These are phyloP conservation scores for Anas platyrhynchos DNA, from an alignment of 2,113 vertebrate species.

Conservation along the genomic window DNA sequence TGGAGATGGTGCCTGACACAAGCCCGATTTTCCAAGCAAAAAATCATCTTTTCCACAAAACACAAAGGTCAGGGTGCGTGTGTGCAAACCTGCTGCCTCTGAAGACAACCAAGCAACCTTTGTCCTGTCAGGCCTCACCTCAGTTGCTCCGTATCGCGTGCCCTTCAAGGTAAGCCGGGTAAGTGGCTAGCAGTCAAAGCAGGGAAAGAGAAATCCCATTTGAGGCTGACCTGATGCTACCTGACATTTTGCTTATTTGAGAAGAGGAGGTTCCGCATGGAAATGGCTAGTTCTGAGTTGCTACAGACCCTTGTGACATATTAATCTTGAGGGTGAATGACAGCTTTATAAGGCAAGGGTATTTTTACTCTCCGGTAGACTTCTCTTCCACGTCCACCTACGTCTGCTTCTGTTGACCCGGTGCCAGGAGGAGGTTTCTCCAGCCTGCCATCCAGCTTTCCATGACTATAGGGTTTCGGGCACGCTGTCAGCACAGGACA, in stretches of 20 bases:
- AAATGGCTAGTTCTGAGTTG: neutral
- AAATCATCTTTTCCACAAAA: conserved; percentile 27
- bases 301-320: rapidly evolving
- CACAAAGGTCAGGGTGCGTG: neutral
- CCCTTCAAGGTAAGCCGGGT: conserved; percentile 67
- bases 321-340: neutral
- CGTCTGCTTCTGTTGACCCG: neutral
- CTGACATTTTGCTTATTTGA: conserved; percentile 46
- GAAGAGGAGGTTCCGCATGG: neutral
- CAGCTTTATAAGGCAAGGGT: neutral
- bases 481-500: neutral
- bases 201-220: conserved; percentile 51
- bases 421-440: neutral
- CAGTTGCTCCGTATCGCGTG: conserved; percentile 49
- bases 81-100: neutral
- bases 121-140: conserved; percentile 65
- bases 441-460: neutral
- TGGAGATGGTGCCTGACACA: neutral
- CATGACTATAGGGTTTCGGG: neutral
- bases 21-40: neutral
- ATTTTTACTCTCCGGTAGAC: neutral
- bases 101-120: conserved; percentile 33
- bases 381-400: neutral
- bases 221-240: conserved; percentile 51
- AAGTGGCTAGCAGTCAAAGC: conserved; percentile 61